Evolutionary conservation across 2,113 vertebrate genomes (phyloP), one percentile per base, ranked within the genome.

Genomic region (Ceuthmochares aereus): DNA sequence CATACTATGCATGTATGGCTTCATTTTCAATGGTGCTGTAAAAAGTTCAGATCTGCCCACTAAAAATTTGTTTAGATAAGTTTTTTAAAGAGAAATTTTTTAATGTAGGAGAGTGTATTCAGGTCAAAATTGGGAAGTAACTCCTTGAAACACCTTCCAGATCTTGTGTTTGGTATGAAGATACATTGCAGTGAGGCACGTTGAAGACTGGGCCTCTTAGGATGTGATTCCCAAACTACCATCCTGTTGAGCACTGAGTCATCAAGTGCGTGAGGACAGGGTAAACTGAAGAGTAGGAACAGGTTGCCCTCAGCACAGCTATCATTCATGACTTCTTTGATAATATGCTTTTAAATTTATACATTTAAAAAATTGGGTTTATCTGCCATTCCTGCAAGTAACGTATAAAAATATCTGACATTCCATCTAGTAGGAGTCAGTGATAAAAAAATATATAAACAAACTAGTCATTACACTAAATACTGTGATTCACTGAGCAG

Each of bases 141-240:
- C 6, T 89, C 2, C 30, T 43, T 80, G 47, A 62, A 79, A 7
- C 20, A 37, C 43, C 27, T 73, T 79, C 55, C 25, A 62, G 36
- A 68, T 30, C 16, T 56, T 68, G 19, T 56, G 74, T 74, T 73
- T 1, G 0, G 7, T 68, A 37, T 51, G 30, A 73, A 60, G 23
- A 25, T 27, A 47, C 1, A 3, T 55, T 56, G 14, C n/a, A 43
- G 43, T 27, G 8, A 2, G 1, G 13, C 29, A 62, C 1, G 1
- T 10, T n/a, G 40, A 62, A 40, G 40, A 12, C 27, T 42, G 10
- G 20, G 22, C 19, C 9, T 74, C 47, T 22, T 62, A 15, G 22
- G 47, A 37, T 1, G 1, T 37, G 67, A 45, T 56, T 84, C 36
- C 34, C 42, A 74, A 45, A 51, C 16, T 52, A 17, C 30, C 36